Percentiles rank a stretch among this genome's conserved stretches.
These are phyloP conservation scores for Myotis lucifugus DNA, from an alignment of 2,113 vertebrate genomes.

Conservation along the genomic window DNA sequence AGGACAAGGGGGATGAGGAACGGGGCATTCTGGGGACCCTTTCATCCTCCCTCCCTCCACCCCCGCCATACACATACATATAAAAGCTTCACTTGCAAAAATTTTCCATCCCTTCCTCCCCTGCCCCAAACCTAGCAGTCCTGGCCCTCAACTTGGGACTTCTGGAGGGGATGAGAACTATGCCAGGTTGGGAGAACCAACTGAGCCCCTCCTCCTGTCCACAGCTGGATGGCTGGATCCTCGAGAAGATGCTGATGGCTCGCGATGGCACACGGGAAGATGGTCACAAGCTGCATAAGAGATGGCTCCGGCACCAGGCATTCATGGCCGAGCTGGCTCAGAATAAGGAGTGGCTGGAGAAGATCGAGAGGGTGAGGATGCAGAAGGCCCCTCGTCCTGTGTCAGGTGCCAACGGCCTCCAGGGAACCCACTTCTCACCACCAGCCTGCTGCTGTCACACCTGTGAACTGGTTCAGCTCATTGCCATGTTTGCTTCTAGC, in stretches of 20 bases:
- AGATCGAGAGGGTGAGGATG: conserved; percentile 91
- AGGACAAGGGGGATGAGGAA: not conserved
- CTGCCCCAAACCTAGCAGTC: not conserved
- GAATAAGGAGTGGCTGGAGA: conserved; percentile 95
- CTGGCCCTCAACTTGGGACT: not conserved
- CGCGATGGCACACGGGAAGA: conserved; percentile 89
- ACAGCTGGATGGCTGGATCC: conserved; percentile 94
- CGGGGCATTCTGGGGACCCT: not conserved
- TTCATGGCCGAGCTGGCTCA: conserved; percentile 94
- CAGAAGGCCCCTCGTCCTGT: not conserved
- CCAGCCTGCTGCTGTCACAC: not conserved
- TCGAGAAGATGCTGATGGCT: conserved; percentile 95
- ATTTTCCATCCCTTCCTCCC: not conserved
- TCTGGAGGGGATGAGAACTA: not conserved
- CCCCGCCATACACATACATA: fast-evolving
- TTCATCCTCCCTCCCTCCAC: not conserved
- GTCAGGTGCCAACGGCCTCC: not conserved
- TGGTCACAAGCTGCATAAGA: conserved; percentile 91
- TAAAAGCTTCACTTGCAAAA: not conserved
- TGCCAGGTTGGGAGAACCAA: not conserved
- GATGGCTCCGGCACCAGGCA: conserved; percentile 95
- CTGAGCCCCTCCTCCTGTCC: conserved; percentile 36
- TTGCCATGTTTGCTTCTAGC: not conserved
- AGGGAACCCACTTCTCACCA: not conserved
- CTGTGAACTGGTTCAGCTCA: not conserved